phyloP scores from a whole-genome alignment of 2,113 vertebrate species.

The Felis chaus region DNA sequence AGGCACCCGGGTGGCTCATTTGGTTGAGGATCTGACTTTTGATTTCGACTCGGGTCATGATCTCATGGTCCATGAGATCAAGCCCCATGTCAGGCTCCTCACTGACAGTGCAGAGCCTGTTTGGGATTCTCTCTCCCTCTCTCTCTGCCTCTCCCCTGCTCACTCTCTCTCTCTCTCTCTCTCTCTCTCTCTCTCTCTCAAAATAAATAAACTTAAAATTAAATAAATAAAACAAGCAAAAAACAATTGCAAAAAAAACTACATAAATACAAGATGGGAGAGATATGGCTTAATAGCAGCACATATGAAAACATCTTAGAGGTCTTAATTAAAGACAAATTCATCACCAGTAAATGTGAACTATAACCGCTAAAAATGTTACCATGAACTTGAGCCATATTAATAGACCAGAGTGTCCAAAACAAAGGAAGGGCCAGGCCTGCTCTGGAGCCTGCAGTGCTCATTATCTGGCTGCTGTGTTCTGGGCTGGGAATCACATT shows the following conservation, averaged over 20 bases:
- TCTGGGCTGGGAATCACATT: not conserved
- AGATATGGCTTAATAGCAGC: not conserved
- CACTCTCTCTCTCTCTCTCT: no score
- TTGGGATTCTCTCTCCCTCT: no score
- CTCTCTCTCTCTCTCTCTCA: no score
- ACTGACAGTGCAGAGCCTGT: no score
- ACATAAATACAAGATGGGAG: not conserved
- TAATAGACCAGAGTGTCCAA: not conserved
- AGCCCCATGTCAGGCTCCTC: no score
- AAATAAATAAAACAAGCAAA: not conserved
- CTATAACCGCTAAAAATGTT: not conserved
- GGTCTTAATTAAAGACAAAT: not conserved
- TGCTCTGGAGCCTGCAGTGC: not conserved
- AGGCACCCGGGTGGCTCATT: no score
- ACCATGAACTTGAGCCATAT: not conserved
- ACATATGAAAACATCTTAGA: not conserved
- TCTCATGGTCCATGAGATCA: no score
- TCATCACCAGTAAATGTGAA: not conserved
- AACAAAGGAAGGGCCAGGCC: not conserved
- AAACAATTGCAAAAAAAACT: not conserved
- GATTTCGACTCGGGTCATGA: no score
- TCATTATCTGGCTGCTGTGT: not conserved
- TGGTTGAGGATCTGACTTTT: no score
- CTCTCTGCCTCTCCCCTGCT: no score
- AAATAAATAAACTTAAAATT: no score